Evolutionary conservation across 2,113 vertebrate species (phyloP).

Genomic region (Cricetomys ansorgei): DNA sequence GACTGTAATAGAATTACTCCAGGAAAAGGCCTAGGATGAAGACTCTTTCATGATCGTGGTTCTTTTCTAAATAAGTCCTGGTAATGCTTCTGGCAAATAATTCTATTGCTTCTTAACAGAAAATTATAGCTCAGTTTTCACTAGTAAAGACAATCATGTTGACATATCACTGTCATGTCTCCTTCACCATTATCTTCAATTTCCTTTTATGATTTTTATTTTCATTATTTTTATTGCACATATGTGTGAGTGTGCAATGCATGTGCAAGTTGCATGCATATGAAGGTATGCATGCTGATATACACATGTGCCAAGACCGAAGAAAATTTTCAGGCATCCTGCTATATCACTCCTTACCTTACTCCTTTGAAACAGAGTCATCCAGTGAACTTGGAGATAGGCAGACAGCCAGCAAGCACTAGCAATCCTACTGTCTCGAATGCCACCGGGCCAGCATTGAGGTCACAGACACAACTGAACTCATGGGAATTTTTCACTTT

Average conservation of each 20-base stretch:
- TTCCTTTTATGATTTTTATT: background rate
- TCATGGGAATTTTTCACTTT: background rate
- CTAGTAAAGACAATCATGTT: background rate
- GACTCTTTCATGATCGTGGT: background rate
- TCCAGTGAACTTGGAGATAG: background rate
- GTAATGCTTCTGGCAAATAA: conserved; percentile 30
- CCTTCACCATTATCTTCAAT: background rate
- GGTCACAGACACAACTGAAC: background rate
- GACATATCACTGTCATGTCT: background rate
- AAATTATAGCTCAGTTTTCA: background rate
- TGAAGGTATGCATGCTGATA: too few species aligned
- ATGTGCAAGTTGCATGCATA: too few species aligned
- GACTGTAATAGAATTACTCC: background rate
- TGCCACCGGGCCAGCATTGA: background rate
- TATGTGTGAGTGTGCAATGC: background rate
- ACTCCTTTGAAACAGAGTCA: background rate
- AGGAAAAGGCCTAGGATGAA: background rate
- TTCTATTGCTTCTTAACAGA: conserved; percentile 45
- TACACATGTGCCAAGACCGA: too few species aligned
- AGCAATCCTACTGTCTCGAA: background rate
- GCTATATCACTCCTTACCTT: too few species aligned
- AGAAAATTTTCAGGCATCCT: background rate
- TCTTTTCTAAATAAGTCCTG: conserved; percentile 52
- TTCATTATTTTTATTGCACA: background rate
- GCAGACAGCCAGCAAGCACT: background rate